Evolutionary conservation across 2,888 invertebrate genomes (phyloP).

Genomic region (Aleiodes testaceus): DNA sequence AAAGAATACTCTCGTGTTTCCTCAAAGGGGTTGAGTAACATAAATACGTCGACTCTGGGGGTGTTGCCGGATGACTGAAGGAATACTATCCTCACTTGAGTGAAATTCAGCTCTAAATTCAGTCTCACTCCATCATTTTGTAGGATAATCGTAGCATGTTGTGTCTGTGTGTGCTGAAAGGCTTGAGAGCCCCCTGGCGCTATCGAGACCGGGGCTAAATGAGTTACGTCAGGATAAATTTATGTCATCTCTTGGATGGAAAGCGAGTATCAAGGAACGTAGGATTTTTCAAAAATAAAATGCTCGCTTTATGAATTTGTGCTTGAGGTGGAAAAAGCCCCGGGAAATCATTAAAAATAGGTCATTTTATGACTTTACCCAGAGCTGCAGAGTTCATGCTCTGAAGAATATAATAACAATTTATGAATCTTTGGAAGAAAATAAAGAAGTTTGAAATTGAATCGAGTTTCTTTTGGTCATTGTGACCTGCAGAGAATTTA

Average conservation of each 20-base stretch:
- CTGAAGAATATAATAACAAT: too few species aligned
- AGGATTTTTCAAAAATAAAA: too few species aligned
- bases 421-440: too few species aligned
- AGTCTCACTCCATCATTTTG: neutral
- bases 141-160: conserved; percentile 10
- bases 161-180: conserved; percentile 12
- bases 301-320: too few species aligned
- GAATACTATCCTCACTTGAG: neutral
- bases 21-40: neutral
- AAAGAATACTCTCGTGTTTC: too few species aligned
- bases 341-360: too few species aligned
- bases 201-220: conserved; percentile 14
- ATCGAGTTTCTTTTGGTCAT: neutral
- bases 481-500: neutral
- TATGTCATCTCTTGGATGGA: neutral
- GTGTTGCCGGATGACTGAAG: conserved; percentile 14
- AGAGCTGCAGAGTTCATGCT: too few species aligned
- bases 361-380: too few species aligned
- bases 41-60: neutral
- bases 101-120: neutral
- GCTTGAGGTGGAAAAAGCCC: too few species aligned
- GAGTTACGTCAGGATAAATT: conserved; percentile 13
- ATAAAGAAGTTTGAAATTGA: neutral
- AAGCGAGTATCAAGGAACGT: too few species aligned
- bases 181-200: conserved; percentile 10